A percentile compares a stretch with the other conserved stretches of the same genome.
phyloP scores from a whole-genome alignment of 2,888 invertebrate species.

The Rotaria sp. region DNA sequence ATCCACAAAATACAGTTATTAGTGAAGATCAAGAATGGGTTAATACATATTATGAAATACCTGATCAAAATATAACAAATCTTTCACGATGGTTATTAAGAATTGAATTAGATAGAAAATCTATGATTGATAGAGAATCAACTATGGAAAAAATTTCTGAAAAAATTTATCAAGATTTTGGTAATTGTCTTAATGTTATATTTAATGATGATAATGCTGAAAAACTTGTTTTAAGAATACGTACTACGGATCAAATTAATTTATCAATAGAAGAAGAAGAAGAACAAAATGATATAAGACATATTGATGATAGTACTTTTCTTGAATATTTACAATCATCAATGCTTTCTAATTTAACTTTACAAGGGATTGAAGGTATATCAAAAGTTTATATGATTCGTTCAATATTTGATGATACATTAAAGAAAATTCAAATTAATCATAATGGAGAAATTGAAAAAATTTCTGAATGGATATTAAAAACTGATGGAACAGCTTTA shows the following conservation, averaged over 20 bases:
- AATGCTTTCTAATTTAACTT: slow-evolving; percentile 96
- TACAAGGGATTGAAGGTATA: slow-evolving; percentile 61
- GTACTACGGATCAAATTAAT: slow-evolving; percentile 95
- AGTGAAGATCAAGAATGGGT: slow-evolving; percentile 98
- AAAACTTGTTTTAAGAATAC: slow-evolving; percentile 87
- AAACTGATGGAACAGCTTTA: slow-evolving; percentile 96
- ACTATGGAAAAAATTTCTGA: slow-evolving; percentile 99
- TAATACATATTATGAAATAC: too few relatives aligned
- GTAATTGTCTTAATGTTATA: slow-evolving; percentile 96
- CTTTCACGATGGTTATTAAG: too few relatives aligned
- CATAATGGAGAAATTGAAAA: slow-evolving; percentile 96
- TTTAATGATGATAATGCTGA: slow-evolving; percentile 99
- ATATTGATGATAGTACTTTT: slow-evolving; percentile 99
- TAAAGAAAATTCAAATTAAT: slow-evolving; percentile 91
- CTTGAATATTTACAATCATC: slow-evolving; percentile 95
- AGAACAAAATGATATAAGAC: slow-evolving; percentile 73
- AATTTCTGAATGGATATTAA: slow-evolving; percentile 94
- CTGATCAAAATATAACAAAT: too few relatives aligned
- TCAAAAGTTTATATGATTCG: slow-evolving; percentile 87
- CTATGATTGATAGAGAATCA: slow-evolving; percentile 98
- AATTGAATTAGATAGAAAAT: slow-evolving; percentile 90
- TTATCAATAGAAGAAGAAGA: slow-evolving; percentile 63
- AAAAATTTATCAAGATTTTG: slow-evolving; percentile 93
- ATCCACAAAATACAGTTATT: slow-evolving; percentile 94
- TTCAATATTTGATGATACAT: slow-evolving; percentile 84